Evolutionary conservation across 2,888 invertebrate genomes (phyloP), one percentile per base, ranked within the genome.

Genomic region (Trachelus tabidus): DNA sequence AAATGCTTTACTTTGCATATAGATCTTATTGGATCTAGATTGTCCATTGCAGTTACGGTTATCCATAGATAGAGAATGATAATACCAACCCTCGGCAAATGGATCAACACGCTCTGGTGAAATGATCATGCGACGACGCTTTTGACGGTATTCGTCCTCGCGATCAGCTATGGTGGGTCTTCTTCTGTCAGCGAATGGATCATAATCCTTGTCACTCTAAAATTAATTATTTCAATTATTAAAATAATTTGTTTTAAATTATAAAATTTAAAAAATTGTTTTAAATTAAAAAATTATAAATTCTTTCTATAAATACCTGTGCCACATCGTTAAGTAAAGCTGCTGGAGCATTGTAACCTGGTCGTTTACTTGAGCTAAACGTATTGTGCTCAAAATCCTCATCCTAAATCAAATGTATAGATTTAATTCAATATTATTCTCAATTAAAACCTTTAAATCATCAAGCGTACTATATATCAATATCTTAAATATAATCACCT

Each of bases 21-120:
- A 6, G 56, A 56, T 56, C 56, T 56, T 23, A 23, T 56, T 56
- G 56, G 56, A 56, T 9, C 56, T 56, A 23, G 23, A 56, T 23
- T 9, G 9, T 56, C 23, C 56, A 15, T 56, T 9, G 56, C 56
- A 56, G 23, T 56, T 56, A 56, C 2, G 6, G 56, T 56, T 56
- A 56, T 56, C 23, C 56, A 23, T 56, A 56, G 56, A 23, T 23
- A 56, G 56, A 56, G 56, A 56, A 56, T 56, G 23, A 56, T 56
- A 56, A 80, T 87, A 94, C 95, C 93, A 94, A 98, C 98, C 98
- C 94, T 98, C 98, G 89, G 98, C 98, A 94, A 99, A 99, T 68
- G 98, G 98, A 94, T 99, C 99, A 85, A 96, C 95, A 88, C 99
- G 94, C 90, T 98, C 99, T 1, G 99, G 99, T 6, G 99, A 99